Base-by-base conservation (phyloP, 1,140 invertebrate genomes). In the Ylistrum balloti region DNA sequence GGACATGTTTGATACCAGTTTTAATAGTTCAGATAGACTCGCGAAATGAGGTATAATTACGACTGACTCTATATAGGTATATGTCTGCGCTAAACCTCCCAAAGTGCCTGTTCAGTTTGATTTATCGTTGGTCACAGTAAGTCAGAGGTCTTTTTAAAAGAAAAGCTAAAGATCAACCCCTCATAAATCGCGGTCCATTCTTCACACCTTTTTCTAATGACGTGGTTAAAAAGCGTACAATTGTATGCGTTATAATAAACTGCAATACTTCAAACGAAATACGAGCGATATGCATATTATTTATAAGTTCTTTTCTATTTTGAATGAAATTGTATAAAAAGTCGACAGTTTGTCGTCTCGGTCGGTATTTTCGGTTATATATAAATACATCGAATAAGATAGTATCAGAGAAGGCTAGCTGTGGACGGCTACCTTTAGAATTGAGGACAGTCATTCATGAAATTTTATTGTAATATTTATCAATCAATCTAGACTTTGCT, bases 271-370 rank as follows among this genome's bases (percentile, higher is more conserved):
- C 56, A 74, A 74, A 74, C 56, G 56, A 17, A 74, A 28, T 5
- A n/a, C 22, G 22, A n/a, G 1, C 5, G 56, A 74, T n/a, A 74
- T 74, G 56, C 56, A 74, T 74, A 74, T 74, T 74, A 74, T 74
- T 74, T 74, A 74, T 74, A n/a, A 74, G 56, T 74, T n/a, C 13
- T 74, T 74, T n/a, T 28, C 28, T 28, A 7, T 74, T 74, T 74
- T 74, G 56, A 74, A 74, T 74, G 56, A 74, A 74, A 28, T 74
- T 74, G 56, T 74, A 74, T 74, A 9, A 74, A 74, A 74, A 28
- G n/a, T 5, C 56, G 56, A 1, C 56, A 74, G 56, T 28, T 28
- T 74, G 56, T 74, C 56, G 56, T 74, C 56, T 28, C 2, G 1
- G 22, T 7, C 5, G 56, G 56, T 17, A 74, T 28, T 28, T 17